Evolutionary conservation across 2,113 vertebrate species (phyloP), one percentile per base, ranked within the genome.

Genomic region (Uropsilus gracilis): DNA sequence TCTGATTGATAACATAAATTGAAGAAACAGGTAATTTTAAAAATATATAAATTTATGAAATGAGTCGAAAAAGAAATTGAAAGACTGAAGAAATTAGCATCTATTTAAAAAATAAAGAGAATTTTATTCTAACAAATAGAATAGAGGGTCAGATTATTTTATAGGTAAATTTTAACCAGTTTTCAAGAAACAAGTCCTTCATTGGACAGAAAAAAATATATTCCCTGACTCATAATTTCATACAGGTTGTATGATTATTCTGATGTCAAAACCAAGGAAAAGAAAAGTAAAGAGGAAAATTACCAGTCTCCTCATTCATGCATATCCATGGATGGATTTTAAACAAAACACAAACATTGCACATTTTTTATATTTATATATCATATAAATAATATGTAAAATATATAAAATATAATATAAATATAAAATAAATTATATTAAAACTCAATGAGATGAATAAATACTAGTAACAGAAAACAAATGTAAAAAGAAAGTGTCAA

Each of bases 401-500:
- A n/a, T n/a, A n/a, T n/a, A n/a, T n/a, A n/a, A n/a, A n/a, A n/a
- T n/a, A n/a, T n/a, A n/a, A n/a, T n/a, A n/a, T n/a, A n/a, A n/a
- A n/a, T n/a, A n/a, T n/a, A n/a, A 73, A 94, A 53, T 63, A 14
- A 94, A 80, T 16, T 75, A 69, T 63, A 75, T 5, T 80, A 86
- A 73, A 95, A 90, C 9, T 5, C 13, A 81, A 81, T 75, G 42
- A 77, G 42, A 71, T 30, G 6, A 81, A 44, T 37, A 48, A 69
- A 69, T 57, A 10, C 77, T 63, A 44, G 68, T 55, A 86, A 93
- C 5, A 26, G 22, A 64, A 32, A 64, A 44, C 69, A 92, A 44
- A 71, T 28, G 10, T 71, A 86, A 87, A 75, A 90, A 87, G 48
- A 26, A 82, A 90, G 26, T 84, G 24, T 80, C 59, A 93, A 34